Percentiles rank a stretch among this genome's conserved stretches.
Conservation (phyloP, 2,113 vertebrate species). For the Oreotragus oreotragus region DNA sequence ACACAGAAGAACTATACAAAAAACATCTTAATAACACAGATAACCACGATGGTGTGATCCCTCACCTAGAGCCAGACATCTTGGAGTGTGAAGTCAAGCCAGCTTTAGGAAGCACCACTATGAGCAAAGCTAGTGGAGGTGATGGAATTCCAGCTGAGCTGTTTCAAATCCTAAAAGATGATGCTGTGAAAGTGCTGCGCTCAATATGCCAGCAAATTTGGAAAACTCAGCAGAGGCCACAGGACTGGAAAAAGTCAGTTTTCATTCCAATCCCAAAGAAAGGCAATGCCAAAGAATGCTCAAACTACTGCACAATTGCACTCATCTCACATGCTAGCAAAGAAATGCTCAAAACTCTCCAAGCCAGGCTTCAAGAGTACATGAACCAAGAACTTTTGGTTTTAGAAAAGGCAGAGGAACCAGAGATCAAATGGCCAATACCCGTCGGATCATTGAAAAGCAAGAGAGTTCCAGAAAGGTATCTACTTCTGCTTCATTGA, state of each 20-base stretch:
- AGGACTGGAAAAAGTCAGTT: neutral
- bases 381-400: neutral
- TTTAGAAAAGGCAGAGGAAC: neutral
- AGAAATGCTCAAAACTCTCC: neutral
- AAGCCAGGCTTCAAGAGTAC: neutral
- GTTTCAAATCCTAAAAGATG: neutral
- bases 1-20: neutral
- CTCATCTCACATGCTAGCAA: neutral
- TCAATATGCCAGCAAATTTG: neutral
- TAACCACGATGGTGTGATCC: neutral
- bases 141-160: neutral
- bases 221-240: neutral
- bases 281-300: neutral
- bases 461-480: neutral
- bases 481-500: neutral
- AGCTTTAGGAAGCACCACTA: neutral
- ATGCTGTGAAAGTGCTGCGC: neutral
- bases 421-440: neutral
- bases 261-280: neutral
- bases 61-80: neutral
- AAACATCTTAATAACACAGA: neutral
- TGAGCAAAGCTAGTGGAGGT: neutral
- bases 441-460: rapidly evolving
- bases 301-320: neutral
- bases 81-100: neutral